phyloP scores from a whole-genome alignment of 2,797 vertebrate genomes.

The Mionectes olivaceus region DNA sequence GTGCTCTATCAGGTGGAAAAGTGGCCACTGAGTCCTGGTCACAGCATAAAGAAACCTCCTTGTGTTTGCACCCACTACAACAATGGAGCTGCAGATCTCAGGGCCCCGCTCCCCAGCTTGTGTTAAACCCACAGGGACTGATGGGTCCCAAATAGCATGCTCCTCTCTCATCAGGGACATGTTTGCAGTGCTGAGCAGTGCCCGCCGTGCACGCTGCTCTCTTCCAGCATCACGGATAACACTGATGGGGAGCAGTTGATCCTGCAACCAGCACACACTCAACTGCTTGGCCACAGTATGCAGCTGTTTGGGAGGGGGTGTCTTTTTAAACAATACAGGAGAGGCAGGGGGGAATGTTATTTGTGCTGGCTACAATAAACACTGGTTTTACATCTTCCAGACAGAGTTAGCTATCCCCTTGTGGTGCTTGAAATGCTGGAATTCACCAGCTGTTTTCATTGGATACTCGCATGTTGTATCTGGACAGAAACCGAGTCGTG shows the following conservation, averaged over 20 bases:
- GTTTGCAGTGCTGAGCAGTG: neutral
- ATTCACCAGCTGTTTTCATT: constrained; percentile 36
- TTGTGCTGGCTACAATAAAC: neutral
- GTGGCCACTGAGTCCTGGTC: neutral
- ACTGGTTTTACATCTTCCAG: neutral
- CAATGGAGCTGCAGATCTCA: neutral
- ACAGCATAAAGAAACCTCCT: neutral
- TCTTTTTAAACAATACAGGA: neutral
- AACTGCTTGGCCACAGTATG: neutral
- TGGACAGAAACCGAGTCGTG: neutral
- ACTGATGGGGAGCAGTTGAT: fast-evolving
- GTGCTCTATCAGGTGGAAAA: neutral
- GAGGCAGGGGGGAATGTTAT: neutral
- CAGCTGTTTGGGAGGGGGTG: neutral
- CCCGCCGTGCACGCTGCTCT: neutral
- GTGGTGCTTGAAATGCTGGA: neutral
- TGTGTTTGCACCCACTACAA: neutral
- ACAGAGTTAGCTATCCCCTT: neutral
- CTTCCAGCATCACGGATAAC: neutral
- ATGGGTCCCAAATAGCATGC: neutral
- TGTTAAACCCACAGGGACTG: neutral
- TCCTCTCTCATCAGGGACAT: neutral
- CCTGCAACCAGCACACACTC: neutral
- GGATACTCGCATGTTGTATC: neutral
- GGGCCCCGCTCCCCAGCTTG: neutral